Evolutionary conservation across 2,113 vertebrate genomes (phyloP).

Genomic region (Cygnus atratus): DNA sequence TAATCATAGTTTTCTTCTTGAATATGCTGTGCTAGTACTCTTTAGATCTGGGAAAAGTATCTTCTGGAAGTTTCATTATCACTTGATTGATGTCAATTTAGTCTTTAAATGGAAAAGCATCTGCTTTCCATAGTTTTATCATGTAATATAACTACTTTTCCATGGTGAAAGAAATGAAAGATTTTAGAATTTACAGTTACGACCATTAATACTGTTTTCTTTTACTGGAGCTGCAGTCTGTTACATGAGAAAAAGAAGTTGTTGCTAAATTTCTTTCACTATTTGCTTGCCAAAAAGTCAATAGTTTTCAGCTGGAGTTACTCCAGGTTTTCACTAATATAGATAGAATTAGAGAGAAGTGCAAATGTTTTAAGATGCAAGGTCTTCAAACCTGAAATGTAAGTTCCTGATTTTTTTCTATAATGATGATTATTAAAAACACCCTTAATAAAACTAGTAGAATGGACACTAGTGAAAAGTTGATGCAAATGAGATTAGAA

Average conservation of each 20-base stretch:
- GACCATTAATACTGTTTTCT: slow-evolving; percentile 23
- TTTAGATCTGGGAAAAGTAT: neutral
- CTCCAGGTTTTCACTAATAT: slow-evolving; percentile 30
- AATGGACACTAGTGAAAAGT: neutral
- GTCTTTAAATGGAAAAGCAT: neutral
- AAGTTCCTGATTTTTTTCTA: neutral
- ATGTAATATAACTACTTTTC: neutral
- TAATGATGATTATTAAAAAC: neutral
- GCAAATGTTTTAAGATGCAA: neutral
- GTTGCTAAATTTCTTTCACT: neutral
- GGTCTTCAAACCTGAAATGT: neutral
- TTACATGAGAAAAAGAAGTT: neutral
- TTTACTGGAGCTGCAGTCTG: neutral
- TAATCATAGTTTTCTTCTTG: neutral
- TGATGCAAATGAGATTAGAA: neutral
- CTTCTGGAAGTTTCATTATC: neutral
- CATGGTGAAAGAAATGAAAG: neutral
- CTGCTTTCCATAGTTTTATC: neutral
- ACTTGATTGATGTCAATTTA: neutral
- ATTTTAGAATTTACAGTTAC: neutral
- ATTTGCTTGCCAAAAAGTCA: slow-evolving; percentile 1
- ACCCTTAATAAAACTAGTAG: neutral
- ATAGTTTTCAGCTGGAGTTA: neutral
- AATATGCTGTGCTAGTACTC: neutral
- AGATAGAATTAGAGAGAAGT: neutral